These are phyloP conservation scores for Caenorhabditis plicata DNA, from an alignment of 2,888 invertebrate genomes.

Conservation along the genomic window DNA sequence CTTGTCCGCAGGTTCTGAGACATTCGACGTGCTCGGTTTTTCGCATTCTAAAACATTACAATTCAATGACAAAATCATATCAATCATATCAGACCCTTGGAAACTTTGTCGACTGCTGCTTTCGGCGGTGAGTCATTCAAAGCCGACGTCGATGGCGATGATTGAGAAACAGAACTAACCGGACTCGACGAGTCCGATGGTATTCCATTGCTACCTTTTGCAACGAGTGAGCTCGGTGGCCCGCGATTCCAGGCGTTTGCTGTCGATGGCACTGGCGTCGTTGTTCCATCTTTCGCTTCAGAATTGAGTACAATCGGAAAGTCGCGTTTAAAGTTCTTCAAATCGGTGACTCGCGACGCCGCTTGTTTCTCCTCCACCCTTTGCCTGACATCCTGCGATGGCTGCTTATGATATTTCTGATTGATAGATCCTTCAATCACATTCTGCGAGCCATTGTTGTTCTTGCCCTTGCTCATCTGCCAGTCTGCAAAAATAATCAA, in stretches of 20 bases:
- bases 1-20: no score
- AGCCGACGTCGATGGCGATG: constrained; percentile 1
- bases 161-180: not conserved
- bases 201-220: no score
- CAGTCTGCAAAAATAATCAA: constrained; percentile 15
- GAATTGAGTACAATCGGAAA: constrained; percentile 13
- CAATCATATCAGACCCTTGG: no score
- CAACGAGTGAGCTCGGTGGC: constrained; percentile 30
- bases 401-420: not conserved
- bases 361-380: constrained; percentile 4
- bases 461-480: constrained; percentile 27
- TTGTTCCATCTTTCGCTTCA: constrained; percentile 11
- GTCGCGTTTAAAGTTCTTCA: constrained; percentile 15
- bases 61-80: no score
- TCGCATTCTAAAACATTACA: no score
- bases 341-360: constrained; percentile 13
- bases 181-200: no score
- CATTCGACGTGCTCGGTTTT: no score
- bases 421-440: no score
- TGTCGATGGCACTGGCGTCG: constrained; percentile 1
- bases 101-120: no score
- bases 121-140: no score
- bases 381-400: not conserved
- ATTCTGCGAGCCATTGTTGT: constrained; percentile 18
- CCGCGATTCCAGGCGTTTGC: constrained; percentile 40